Evolutionary conservation across 2,113 vertebrate genomes (phyloP), one percentile per base, ranked within the genome.

Genomic region (Leucosticte australis): DNA sequence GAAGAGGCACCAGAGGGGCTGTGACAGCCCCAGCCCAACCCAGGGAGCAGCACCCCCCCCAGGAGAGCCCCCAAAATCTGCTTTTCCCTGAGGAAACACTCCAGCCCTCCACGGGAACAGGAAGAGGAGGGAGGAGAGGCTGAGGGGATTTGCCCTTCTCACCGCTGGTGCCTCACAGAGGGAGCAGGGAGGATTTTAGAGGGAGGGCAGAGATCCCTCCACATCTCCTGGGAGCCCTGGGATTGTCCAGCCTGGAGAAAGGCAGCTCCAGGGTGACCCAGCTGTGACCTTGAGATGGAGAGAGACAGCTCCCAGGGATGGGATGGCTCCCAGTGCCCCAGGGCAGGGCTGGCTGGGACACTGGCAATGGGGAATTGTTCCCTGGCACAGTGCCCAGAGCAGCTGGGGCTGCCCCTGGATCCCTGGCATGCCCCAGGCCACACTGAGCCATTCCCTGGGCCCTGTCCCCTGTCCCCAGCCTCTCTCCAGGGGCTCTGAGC

Each of bases 151-250:
- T 47, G 7, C 12, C 15, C 27, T 21, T 30, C 37, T 44, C 5
- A 0, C 3, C 35, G 62, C 3, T 6, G 8, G 18, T 3, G 42
- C 0, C 15, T 50, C 69, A 30, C 6, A 6, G 1, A 21, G 50
- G 50, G 50, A 55, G 13, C 10, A 7, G 57, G 55, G 60, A 39
- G 26, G 33, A 80, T 56, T 56, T 49, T 3, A 22, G 1, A 15
- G 49, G 9, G 9, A 46, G 35, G 53, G 9, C 76, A 28, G n/a
- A 70, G 57, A 82, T 22, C 24, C 37, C 47, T 70, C n/a, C 46
- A 17, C 6, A 11, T 16, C 33, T 63, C 27, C 67, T 53, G 28
- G 22, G 63, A 3, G 73, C 33, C 10, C 1, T 60, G 57, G 69
- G 21, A 73, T 7, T 33, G 57, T 26, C 39, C 64, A 27, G 33